Evolutionary conservation across 2,888 invertebrate genomes (phyloP).

Genomic region (Congeria kusceri): DNA sequence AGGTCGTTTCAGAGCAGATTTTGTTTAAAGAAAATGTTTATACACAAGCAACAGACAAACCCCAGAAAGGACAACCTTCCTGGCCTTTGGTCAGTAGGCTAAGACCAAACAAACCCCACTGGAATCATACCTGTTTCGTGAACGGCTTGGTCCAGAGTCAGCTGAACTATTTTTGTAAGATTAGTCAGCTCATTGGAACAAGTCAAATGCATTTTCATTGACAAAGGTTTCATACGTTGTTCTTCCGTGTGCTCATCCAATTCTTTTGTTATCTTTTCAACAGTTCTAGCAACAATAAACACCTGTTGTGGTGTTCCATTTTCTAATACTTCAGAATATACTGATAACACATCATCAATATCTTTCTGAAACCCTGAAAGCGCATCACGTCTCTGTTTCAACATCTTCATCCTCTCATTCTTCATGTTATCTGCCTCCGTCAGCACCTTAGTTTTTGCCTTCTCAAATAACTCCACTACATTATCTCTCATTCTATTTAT

Average conservation of each 20-base stretch:
- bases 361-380: not conserved
- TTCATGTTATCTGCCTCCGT: not conserved
- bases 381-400: not conserved
- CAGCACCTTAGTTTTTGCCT: not conserved
- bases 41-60: no score
- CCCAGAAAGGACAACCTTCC: no score
- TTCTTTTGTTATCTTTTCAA: not conserved
- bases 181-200: no score
- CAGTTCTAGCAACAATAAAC: slow-evolving; percentile 1
- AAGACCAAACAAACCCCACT: no score
- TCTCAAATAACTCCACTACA: slow-evolving; percentile 4
- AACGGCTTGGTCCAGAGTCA: no score
- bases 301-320: slow-evolving; percentile 8
- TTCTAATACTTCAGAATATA: not conserved
- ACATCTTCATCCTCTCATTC: not conserved
- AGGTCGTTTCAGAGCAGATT: no score
- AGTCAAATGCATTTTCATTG: not conserved
- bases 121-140: no score
- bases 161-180: no score
- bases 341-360: not conserved
- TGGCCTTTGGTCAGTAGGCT: no score
- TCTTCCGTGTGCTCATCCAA: not conserved
- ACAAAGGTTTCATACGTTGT: not conserved
- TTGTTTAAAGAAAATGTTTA: no score
- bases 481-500: slow-evolving; percentile 3